Evolutionary conservation across 2,888 invertebrate species (phyloP).

Genomic region (Pristionchus japonicus): DNA sequence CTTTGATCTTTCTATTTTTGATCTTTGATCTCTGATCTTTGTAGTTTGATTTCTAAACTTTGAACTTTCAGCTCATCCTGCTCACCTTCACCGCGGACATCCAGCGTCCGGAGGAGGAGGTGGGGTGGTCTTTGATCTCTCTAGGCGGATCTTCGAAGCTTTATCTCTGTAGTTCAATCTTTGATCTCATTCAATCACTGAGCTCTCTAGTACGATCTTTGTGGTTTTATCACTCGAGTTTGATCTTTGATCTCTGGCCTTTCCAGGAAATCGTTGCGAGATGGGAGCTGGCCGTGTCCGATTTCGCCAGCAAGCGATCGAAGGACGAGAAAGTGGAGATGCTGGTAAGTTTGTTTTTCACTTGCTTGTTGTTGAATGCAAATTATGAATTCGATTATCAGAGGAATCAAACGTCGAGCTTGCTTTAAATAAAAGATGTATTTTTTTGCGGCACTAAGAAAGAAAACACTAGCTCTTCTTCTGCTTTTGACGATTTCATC

Average conservation of each 20-base stretch:
- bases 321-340: slow-evolving; percentile 56
- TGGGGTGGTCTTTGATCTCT: slow-evolving; percentile 26
- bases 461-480: too few relatives aligned
- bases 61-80: slow-evolving; percentile 55
- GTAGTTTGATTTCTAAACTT: too few relatives aligned
- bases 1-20: background rate
- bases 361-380: too few relatives aligned
- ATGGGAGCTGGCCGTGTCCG: slow-evolving; percentile 68
- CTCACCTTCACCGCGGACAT: slow-evolving; percentile 60
- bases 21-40: slow-evolving; percentile 16
- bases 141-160: background rate
- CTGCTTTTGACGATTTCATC: too few relatives aligned
- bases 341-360: slow-evolving; percentile 55
- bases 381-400: too few relatives aligned
- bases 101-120: slow-evolving; percentile 52
- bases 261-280: slow-evolving; percentile 54
- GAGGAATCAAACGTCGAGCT: too few relatives aligned
- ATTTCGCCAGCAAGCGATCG: slow-evolving; percentile 53
- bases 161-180: background rate
- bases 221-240: background rate
- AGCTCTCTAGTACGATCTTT: background rate
- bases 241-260: background rate
- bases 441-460: too few relatives aligned
- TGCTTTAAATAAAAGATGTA: too few relatives aligned
- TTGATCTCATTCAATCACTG: too few relatives aligned